Base-by-base conservation (phyloP, 2,888 invertebrate species). In the Cyclophora punctaria region DNA sequence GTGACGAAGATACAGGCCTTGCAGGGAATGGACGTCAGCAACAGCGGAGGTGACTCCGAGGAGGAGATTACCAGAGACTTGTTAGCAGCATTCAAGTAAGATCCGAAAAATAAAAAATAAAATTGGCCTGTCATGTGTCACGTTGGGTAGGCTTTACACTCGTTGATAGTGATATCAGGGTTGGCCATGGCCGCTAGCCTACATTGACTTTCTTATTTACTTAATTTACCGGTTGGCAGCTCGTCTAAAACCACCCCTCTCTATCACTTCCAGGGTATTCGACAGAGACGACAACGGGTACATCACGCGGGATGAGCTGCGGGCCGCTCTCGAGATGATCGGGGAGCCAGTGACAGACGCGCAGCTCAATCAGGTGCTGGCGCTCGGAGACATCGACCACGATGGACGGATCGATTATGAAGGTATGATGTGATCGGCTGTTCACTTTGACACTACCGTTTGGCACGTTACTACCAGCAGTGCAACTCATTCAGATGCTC, bases 271-370 rank as follows among this genome's bases (percentile, higher is more conserved):
- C 72, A 92, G 95, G 75, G 96, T 95, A 49, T 96, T 97, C 77
- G 96, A 97, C 86, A 92, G 95, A 52, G 96, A 97, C 75, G 93
- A 94, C 69, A 96, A 97, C 78, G 97, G 97, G 40, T 97, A 94
- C 81, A 96, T 97, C 75, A 95, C 94, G 43, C 90, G 92, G 68
- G 94, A 95, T 73, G 95, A 95, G 78, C 83, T 95, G 46, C 91
- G 92, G 69, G 89, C 92, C 50, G 95, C 94, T n/a, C 92, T 95
- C 88, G 94, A 95, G 79, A 93, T 94, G 90, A 95, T 95, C 65
- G 94, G 94, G 34, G 95, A 95, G 80, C 90, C 91, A 2, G 91
- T 94, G 51, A 93, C 93, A 2, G 95, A 95, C 68, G 90, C 90
- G 59, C 94, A 95, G 75, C 89, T 95, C 54, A 92, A 92, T 66